Conservation (phyloP, 2,797 vertebrate species). For the Bovichtus diacanthus region DNA sequence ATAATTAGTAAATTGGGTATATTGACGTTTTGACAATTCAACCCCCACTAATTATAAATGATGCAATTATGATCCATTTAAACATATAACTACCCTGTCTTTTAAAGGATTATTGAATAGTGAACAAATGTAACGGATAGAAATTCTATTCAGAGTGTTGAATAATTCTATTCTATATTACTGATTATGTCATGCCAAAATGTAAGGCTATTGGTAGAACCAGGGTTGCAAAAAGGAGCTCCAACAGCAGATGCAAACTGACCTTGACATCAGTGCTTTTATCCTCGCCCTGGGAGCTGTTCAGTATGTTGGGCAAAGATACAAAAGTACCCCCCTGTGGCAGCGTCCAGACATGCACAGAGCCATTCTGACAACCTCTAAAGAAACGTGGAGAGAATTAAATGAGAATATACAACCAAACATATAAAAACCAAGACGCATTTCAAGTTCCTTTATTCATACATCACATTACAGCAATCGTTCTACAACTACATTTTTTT, state of each 20-base stretch:
- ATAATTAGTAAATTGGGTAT: no score
- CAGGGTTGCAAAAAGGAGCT: background rate
- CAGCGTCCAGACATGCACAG: conserved; percentile 86
- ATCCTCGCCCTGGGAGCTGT: conserved; percentile 71
- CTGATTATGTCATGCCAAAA: background rate
- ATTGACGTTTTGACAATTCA: no score
- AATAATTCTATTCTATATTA: no score
- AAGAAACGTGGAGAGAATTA: conserved; percentile 16
- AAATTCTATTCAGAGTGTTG: no score
- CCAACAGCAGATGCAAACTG: conserved; percentile 44
- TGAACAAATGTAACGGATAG: no score
- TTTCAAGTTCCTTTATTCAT: background rate
- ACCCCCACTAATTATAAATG: no score
- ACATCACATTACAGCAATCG: background rate
- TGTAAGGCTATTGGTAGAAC: background rate
- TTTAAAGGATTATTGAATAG: no score
- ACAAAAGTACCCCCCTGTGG: conserved; percentile 84
- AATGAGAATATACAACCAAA: background rate
- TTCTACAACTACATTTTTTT: background rate
- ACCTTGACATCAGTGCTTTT: conserved; percentile 78
- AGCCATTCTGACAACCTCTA: conserved; percentile 88
- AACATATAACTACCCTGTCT: no score
- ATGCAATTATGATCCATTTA: no score
- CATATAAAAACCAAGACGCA: background rate
- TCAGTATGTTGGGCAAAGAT: conserved; percentile 78